Evolutionary conservation across 2,113 vertebrate genomes (phyloP), one percentile per base, ranked within the genome.

Genomic region (Garra rufa): DNA sequence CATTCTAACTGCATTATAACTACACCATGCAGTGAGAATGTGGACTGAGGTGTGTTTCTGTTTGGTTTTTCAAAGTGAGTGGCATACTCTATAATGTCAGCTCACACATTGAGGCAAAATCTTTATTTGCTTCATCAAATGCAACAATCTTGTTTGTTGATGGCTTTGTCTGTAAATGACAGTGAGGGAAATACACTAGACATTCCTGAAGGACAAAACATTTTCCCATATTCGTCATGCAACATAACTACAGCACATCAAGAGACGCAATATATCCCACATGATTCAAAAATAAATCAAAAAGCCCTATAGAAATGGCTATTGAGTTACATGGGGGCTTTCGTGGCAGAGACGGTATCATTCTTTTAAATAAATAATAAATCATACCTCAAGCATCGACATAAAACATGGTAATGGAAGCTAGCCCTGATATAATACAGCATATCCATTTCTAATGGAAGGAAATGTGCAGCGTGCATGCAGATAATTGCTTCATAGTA

Each of bases 331-430:
- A 46, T 15, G 59, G 10, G 24, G 4, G 11, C n/a, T 63, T 63
- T 28, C 0, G 10, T 73, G 69, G 11, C 41, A 44, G 21, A 46
- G 6, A 73, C 11, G 3, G 67, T n/a, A 71, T 44, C 41, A 8
- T 71, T 71, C 69, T 43, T 41, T 71, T 71, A 71, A 71, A 71
- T 71, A 71, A 44, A 71, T 71, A 44, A 71, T 71, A 71, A 43
- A 44, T 71, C 10, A 71, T 43, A 44, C 69, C 11, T 44, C 69
- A 14, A 55, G 69, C 38, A 71, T 44, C 5, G 11, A 8, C 69
- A 71, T 71, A 44, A 71, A 44, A 24, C 69, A 71, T 9, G 2
- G 11, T 44, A 71, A 44, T 71, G 69, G 69, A 71, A 43, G 69
- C 38, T n/a, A 44, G 10, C 21, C 19, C 34, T n/a, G 11, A 71